Base-by-base conservation (phyloP, 2,888 invertebrate species). In the Phortica okadai region DNA sequence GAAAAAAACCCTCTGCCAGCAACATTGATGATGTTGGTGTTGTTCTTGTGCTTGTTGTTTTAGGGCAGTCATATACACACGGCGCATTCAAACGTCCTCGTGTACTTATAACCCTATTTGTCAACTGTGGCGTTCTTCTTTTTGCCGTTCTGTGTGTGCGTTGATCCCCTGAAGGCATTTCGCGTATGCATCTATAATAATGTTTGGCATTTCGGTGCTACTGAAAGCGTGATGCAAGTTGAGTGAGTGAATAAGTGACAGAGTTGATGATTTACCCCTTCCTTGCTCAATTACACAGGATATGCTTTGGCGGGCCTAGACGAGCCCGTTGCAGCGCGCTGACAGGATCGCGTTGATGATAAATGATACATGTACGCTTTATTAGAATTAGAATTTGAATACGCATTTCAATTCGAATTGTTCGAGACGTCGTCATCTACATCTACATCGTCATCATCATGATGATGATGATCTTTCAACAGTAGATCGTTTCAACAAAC, bases 291-390 rank as follows among this genome's bases (percentile, higher is more conserved):
- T 83, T 85, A 80, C 81, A 82, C 84, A 78, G 54, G 62, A 45
- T 69, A 45, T 33, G 25, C 33, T 21, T 62, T 62, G 62, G 62
- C 25, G 25, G 62, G 6, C 41, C 16, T 11, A 74, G 44, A 64
- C 14, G 11, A 25, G 64, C n/a, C 33, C 45, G 16, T 69, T 33
- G 69, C 45, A 21, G 50, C 45, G 50, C 45, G 82, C 79, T 77
- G 74, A 74, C 73, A 75, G 44, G 41, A 16, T 73, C 76, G 75
- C 77, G 77, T 74, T 80, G 84, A 83, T 86, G 84, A 83, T 85
- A 87, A 82, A 87, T 88, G 85, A 85, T 86, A 88, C 86, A 85
- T 88, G 87, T 81, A 81, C 80, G 80, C 79, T 84, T 79, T 79
- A 85, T 88, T 84, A 79, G 85, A 86, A 88, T 87, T 86, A 83